Percentiles rank a stretch among this genome's conserved stretches.
Evolutionary conservation across 2,113 vertebrate species (phyloP).

Genomic region (Ifrita kowaldi): DNA sequence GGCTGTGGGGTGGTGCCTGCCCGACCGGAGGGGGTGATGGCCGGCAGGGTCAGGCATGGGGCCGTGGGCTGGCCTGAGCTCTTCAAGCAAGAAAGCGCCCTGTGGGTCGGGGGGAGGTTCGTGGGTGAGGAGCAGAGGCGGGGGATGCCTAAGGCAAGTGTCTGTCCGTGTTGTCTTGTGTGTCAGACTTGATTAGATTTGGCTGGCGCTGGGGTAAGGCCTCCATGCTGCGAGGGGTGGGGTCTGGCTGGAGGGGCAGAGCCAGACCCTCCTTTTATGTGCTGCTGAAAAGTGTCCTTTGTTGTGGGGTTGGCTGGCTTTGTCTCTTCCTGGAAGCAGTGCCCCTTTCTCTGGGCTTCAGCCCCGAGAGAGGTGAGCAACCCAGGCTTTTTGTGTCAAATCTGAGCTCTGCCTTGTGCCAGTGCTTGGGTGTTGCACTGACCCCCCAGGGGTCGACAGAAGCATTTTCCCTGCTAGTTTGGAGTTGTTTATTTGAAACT

Average conservation of each 20-base stretch:
- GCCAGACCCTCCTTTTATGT: slow-evolving; percentile 26
- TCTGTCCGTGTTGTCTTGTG: neutral
- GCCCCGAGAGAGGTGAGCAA: neutral
- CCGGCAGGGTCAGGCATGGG: neutral
- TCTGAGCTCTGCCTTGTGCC: neutral
- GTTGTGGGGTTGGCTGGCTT: slow-evolving; percentile 29
- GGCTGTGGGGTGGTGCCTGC: neutral
- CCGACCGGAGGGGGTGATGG: neutral
- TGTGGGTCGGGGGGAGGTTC: neutral
- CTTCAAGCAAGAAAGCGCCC: neutral
- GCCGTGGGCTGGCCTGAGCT: neutral
- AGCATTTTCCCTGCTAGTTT: neutral
- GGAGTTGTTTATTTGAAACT: slow-evolving; percentile 9
- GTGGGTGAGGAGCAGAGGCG: neutral
- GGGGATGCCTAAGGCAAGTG: neutral
- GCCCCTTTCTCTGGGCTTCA: neutral
- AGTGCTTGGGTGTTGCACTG: neutral
- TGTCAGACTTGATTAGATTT: slow-evolving; percentile 43
- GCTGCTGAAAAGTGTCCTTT: slow-evolving; percentile 49
- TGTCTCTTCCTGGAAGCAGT: neutral
- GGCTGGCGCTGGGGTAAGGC: neutral
- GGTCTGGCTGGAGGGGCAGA: slow-evolving; percentile 30
- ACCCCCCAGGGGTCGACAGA: neutral
- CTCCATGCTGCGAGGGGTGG: slow-evolving; percentile 27
- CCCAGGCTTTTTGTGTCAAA: neutral